Conservation (phyloP, 2,113 vertebrate genomes). For the Raphicerus campestris region DNA sequence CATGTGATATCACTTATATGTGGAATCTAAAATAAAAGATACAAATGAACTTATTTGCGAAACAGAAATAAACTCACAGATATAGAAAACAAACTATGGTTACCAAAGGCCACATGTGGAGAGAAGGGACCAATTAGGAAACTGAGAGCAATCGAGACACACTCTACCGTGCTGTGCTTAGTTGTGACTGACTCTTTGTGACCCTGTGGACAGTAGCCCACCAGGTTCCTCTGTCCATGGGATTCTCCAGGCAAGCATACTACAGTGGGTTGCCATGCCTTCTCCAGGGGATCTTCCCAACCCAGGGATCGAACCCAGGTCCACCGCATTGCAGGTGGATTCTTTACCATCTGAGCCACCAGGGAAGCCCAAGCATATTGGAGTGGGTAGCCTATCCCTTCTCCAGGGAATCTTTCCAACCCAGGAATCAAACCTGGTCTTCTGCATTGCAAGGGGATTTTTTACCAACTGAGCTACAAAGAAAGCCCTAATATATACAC, state of each 20-base stretch:
- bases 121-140: background rate
- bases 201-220: background rate
- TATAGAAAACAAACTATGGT: background rate
- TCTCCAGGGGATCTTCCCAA: background rate
- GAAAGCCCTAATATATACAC: background rate
- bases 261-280: background rate
- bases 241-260: background rate
- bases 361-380: background rate
- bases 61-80: background rate
- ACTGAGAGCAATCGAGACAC: background rate
- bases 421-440: background rate
- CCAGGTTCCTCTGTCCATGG: background rate
- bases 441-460: background rate
- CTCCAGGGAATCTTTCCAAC: background rate
- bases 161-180: background rate
- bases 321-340: accelerated
- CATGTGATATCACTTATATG: background rate
- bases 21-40: background rate
- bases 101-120: background rate
- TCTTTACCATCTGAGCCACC: background rate
- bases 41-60: background rate
- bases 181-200: background rate
- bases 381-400: background rate
- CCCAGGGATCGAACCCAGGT: accelerated
- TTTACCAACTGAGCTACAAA: background rate